Evolutionary conservation across 2,888 invertebrate species (phyloP).

Genomic region (Epirrhoe alternata): DNA sequence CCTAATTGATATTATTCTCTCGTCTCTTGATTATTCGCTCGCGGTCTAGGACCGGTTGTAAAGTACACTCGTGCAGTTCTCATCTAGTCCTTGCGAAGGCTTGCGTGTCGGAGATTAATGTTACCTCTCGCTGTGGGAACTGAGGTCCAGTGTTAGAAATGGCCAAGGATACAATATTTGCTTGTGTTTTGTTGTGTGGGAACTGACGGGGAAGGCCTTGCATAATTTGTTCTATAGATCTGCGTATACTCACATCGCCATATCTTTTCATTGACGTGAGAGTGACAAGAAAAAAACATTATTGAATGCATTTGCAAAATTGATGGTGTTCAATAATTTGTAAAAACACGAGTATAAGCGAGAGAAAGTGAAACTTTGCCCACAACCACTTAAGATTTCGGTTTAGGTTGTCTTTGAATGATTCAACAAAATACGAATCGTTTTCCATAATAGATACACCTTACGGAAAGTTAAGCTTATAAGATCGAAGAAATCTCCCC

Average conservation of each 20-base stretch:
- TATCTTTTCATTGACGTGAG: too few relatives aligned
- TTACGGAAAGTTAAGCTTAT: background rate
- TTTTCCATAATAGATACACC: background rate
- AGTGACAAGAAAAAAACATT: too few relatives aligned
- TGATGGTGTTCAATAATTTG: too few relatives aligned
- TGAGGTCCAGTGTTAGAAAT: slow-evolving; percentile 23
- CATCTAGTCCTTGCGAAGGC: slow-evolving; percentile 25
- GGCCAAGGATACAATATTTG: slow-evolving; percentile 8
- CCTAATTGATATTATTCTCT: background rate
- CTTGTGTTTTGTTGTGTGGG: background rate
- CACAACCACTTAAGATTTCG: background rate
- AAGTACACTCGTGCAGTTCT: slow-evolving; percentile 29
- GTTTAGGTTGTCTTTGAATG: background rate
- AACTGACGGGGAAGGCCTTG: background rate
- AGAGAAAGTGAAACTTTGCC: background rate
- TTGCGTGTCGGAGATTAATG: slow-evolving; percentile 32
- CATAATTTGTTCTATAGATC: too few relatives aligned
- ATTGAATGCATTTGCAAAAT: too few relatives aligned
- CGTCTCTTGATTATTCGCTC: slow-evolving; percentile 11
- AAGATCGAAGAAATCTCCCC: background rate
- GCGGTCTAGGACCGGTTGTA: slow-evolving; percentile 42
- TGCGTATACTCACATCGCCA: too few relatives aligned
- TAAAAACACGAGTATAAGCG: too few relatives aligned
- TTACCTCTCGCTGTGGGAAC: slow-evolving; percentile 31
- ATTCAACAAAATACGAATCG: background rate